Base-by-base conservation (phyloP, 92 coral and sea anemone species). In the Zoanthus sansibaricus region DNA sequence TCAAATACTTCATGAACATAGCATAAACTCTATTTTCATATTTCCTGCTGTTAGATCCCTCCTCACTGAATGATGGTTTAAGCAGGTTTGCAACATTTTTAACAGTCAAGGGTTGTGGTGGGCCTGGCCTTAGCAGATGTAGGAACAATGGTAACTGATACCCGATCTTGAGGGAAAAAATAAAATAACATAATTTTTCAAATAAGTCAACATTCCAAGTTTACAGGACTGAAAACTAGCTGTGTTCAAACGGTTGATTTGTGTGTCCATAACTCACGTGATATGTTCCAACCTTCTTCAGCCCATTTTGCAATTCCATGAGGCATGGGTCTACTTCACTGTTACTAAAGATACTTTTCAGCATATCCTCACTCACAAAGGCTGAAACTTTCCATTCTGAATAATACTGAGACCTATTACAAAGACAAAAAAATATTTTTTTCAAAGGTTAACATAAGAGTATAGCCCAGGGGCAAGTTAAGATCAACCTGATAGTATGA, bases 1-100 rank as follows among this genome's bases (percentile, higher is more conserved):
- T 87, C 78, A 92, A 48, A 61, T 92, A 90, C 85, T 92, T 92
- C 70, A 87, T 59, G 71, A 92, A 37, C 42, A 31, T 76, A 44
- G 82, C 86, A 69, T 90, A 93, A 33, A 93, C 90, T 16, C 86
- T 82, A 83, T 56, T 85, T 80, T 90, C 95, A 83, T 70, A 87
- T 74, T 16, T 83, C 52, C 91, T 83, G n/a, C 73, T 80, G 87
- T 93, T 93, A 10, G 91, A 77, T 44, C 93, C 90, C 56, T 93
- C 90, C 67, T 77, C 89, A 78, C 91, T 87, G 67, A 90, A 90
- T 69, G 72, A 71, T 71, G 93, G 84, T 90, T 90, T 87, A 21
- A 90, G 71, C 11, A 87, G 58, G 20, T 78, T 51, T 30, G 86
- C 74, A 21, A 92, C 59, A 5, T 61, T 84, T 78, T 69, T 90